Conservation (phyloP, 1,140 invertebrate genomes). For the Brachionus asplanchnoidis region DNA sequence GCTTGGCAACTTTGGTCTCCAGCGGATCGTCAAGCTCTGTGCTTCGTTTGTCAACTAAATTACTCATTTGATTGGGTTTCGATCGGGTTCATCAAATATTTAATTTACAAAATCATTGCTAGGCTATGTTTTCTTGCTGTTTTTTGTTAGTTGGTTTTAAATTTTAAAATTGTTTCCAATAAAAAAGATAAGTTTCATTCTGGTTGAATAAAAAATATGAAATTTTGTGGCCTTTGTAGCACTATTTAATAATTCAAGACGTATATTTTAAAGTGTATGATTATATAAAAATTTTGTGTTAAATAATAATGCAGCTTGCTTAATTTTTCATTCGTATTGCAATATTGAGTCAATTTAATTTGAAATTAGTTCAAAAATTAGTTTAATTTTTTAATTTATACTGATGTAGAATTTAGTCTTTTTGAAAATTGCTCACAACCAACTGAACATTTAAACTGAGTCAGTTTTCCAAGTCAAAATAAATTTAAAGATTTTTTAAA, state of each 20-base stretch:
- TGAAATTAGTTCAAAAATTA: slow-evolving; percentile 21
- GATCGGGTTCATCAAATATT: background rate
- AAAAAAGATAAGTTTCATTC: background rate
- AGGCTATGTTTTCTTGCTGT: background rate
- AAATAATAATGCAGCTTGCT: background rate
- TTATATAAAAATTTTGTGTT: background rate
- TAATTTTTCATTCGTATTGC: background rate
- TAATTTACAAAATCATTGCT: background rate
- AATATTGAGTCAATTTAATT: slow-evolving; percentile 36
- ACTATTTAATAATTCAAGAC: background rate
- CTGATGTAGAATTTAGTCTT: background rate
- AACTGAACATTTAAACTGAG: background rate
- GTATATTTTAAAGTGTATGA: background rate
- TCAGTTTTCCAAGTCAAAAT: too few relatives aligned
- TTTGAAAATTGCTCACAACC: background rate
- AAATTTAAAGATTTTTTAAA: too few relatives aligned
- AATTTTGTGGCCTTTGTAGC: background rate
- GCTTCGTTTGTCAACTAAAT: background rate
- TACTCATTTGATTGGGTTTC: background rate
- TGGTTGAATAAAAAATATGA: background rate
- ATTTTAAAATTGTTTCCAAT: background rate
- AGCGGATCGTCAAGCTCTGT: background rate
- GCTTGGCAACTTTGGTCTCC: background rate
- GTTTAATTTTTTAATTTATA: background rate
- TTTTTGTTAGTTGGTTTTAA: background rate